Percentiles rank a stretch among this genome's conserved stretches.
phyloP scores from a whole-genome alignment of 1,140 invertebrate genomes.

The Zaprionus lachaisei region DNA sequence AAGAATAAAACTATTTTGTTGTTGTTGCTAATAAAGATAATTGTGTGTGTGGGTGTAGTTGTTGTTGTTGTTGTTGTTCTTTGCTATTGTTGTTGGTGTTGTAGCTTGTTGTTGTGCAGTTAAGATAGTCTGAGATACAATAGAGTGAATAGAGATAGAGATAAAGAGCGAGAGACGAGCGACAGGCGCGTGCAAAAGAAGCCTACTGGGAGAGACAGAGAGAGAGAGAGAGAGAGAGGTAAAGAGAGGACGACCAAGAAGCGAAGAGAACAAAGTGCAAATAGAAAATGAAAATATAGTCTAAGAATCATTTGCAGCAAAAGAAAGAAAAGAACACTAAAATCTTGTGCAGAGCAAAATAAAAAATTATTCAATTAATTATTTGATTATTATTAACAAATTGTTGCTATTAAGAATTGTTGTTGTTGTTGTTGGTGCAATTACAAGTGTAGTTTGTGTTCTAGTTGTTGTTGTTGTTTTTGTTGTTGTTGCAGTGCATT shows the following conservation, averaged over 20 bases:
- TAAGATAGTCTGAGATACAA: constrained; percentile 22
- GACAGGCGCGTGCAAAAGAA: constrained; percentile 36
- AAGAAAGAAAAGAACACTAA: constrained; percentile 34
- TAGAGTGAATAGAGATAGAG: constrained; percentile 17
- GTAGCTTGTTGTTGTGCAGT: constrained; percentile 30
- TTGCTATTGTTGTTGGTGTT: constrained; percentile 18
- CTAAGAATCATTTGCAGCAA: constrained; percentile 14
- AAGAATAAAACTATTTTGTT: constrained; percentile 16
- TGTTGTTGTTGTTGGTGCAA: constrained; percentile 45
- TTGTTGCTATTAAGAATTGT: constrained; percentile 6
- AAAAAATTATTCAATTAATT: constrained; percentile 44
- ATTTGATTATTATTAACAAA: constrained; percentile 30
- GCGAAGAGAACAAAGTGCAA: constrained; percentile 26
- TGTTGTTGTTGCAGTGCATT: constrained; percentile 56
- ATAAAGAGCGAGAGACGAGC: constrained; percentile 10
- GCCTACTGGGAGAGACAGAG: background rate
- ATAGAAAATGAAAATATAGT: constrained; percentile 31
- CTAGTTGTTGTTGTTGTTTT: constrained; percentile 45
- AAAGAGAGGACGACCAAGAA: constrained; percentile 22
- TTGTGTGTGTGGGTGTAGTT: constrained; percentile 17
- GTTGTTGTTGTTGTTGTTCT: constrained; percentile 2
- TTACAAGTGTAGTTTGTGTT: constrained; percentile 51
- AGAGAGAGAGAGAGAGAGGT: background rate
- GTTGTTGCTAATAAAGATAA: constrained; percentile 3
- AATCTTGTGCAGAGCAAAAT: constrained; percentile 44